Evolutionary conservation across 23 tunicate genomes (phyloP).

Genomic region (Botrylloides violaceus): DNA sequence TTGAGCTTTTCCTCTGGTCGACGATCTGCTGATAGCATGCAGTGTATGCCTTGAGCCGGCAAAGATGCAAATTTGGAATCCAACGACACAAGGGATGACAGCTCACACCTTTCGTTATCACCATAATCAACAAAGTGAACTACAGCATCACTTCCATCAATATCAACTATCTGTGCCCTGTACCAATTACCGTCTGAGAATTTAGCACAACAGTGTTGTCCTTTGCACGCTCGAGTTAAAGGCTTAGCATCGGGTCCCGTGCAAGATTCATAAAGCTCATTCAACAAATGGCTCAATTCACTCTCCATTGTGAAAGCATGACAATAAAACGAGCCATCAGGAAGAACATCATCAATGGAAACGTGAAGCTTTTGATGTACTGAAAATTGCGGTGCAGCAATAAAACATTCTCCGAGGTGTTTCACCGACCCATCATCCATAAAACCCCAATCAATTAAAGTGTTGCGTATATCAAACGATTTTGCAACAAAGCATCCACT

Average conservation of each 20-base stretch:
- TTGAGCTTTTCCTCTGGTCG: constrained; percentile 4
- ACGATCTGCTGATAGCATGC: constrained; percentile 5
- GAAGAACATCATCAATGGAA: not conserved
- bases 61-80: constrained; percentile 16
- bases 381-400: not conserved
- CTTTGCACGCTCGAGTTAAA: not conserved
- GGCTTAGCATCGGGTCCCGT: not conserved
- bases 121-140: constrained; percentile 67
- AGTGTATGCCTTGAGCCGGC: constrained; percentile 41
- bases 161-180: constrained; percentile 36
- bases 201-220: constrained; percentile 31
- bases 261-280: constrained; percentile 27
- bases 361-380: not conserved
- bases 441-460: not conserved
- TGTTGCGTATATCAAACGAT: not conserved
- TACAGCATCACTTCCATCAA: constrained; percentile 5
- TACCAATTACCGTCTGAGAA: constrained; percentile 50
- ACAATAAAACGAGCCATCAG: constrained; percentile 37
- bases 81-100: constrained; percentile 12
- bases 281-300: constrained; percentile 15
- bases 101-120: constrained; percentile 11
- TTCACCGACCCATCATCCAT: not conserved
- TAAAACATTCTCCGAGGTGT: too few relatives aligned
- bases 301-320: not conserved
- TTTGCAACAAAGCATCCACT: not conserved